A percentile compares a stretch with the other conserved stretches of the same genome.
Evolutionary conservation across 2,797 vertebrate genomes (phyloP).

Genomic region (Mus spretus): DNA sequence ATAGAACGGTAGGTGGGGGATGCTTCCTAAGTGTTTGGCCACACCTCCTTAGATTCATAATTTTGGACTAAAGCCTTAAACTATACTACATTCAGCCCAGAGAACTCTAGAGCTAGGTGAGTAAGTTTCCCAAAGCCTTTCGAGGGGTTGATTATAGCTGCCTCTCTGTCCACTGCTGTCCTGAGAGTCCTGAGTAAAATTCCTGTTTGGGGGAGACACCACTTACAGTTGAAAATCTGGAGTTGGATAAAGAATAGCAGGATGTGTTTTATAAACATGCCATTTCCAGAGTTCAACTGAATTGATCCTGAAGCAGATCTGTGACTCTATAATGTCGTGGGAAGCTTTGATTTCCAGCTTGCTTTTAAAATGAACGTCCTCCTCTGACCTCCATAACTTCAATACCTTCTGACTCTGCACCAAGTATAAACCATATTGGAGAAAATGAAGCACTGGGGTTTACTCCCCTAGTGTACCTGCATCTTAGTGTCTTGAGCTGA

Average conservation of each 20-base stretch:
- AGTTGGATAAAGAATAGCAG: neutral
- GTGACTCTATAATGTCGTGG: neutral
- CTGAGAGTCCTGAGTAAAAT: constrained; percentile 25
- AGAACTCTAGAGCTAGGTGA: neutral
- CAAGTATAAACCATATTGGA: neutral
- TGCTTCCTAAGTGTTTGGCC: neutral
- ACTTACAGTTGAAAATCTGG: neutral
- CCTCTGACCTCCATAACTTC: neutral
- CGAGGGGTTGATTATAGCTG: neutral
- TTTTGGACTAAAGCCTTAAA: neutral
- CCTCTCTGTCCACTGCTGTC: neutral
- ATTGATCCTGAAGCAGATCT: neutral
- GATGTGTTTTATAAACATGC: constrained; percentile 8
- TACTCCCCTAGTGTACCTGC: neutral
- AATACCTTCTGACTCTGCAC: neutral
- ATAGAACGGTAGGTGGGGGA: constrained; percentile 94
- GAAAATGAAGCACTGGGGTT: constrained; percentile 14
- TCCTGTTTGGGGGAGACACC: neutral
- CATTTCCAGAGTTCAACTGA: constrained; percentile 46
- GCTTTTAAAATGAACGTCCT: neutral
- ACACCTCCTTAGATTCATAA: neutral
- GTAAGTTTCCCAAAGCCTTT: neutral
- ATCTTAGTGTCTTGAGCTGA: neutral
- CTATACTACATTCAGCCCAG: neutral
- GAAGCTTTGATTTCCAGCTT: neutral